A percentile compares a stretch with the other conserved stretches of the same genome.
Evolutionary conservation across 1,140 invertebrate species (phyloP).

Genomic region (Euura saliciscinereae): DNA sequence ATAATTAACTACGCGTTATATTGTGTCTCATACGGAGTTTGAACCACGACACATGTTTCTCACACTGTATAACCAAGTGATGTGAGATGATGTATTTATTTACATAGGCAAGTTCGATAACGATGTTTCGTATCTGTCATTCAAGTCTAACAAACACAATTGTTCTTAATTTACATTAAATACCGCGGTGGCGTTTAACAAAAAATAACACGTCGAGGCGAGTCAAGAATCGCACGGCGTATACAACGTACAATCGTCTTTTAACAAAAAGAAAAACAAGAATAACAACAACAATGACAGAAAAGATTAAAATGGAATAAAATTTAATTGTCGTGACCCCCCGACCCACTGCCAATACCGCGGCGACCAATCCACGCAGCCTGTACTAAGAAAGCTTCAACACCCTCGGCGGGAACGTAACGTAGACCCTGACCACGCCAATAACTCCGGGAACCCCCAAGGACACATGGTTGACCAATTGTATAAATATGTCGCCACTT

Average conservation of each 20-base stretch:
- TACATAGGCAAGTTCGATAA: neutral
- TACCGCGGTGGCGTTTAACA: neutral
- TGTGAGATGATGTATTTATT: neutral
- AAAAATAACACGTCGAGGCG: neutral
- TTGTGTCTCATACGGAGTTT: neutral
- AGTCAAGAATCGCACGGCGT: neutral
- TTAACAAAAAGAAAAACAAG: neutral
- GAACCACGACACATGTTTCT: neutral
- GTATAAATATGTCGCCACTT: neutral
- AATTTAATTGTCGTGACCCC: neutral
- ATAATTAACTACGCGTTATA: too few species aligned
- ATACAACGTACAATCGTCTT: neutral
- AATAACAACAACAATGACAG: too few species aligned
- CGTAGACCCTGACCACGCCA: neutral
- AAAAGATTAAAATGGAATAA: neutral
- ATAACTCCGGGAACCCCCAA: neutral
- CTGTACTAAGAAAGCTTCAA: neutral
- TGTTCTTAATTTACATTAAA: neutral
- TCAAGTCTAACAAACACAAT: constrained; percentile 3
- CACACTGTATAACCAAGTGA: neutral
- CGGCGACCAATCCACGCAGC: too few species aligned
- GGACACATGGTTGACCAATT: neutral
- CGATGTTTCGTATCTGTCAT: constrained; percentile 4
- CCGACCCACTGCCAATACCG: neutral
- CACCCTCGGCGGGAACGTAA: neutral